Conservation (phyloP, 2,113 vertebrate genomes). For the Emydura subglobosa region DNA sequence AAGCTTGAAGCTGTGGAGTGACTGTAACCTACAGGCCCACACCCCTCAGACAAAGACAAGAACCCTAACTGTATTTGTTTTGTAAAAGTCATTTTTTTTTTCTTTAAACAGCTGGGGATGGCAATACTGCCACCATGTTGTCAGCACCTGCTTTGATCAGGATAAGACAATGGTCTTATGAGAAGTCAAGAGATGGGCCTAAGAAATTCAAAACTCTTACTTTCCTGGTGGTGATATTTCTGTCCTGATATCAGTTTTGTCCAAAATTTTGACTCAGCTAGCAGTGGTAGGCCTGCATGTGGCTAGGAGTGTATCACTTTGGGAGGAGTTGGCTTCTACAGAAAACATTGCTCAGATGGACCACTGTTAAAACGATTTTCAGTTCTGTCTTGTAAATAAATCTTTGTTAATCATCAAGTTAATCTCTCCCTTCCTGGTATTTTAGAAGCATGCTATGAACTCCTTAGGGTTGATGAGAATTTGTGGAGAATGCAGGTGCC, state of each 20-base stretch:
- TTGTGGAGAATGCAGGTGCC: neutral
- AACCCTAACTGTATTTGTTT: neutral
- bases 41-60: neutral
- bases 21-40: neutral
- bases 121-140: neutral
- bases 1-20: neutral
- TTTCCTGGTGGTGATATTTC: neutral
- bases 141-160: neutral
- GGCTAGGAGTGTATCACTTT: neutral
- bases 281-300: neutral
- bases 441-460: neutral
- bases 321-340: neutral
- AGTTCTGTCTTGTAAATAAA: neutral
- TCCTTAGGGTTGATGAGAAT: neutral
- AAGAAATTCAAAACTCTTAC: neutral
- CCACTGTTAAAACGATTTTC: neutral
- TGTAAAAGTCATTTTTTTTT: neutral
- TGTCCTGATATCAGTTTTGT: neutral
- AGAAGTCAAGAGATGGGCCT: too few species aligned
- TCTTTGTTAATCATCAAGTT: neutral
- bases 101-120: neutral
- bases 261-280: neutral
- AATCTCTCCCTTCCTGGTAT: neutral
- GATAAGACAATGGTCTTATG: neutral
- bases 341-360: neutral